Conservation (phyloP, 1,140 invertebrate species). For the Drosophila busckii region DNA sequence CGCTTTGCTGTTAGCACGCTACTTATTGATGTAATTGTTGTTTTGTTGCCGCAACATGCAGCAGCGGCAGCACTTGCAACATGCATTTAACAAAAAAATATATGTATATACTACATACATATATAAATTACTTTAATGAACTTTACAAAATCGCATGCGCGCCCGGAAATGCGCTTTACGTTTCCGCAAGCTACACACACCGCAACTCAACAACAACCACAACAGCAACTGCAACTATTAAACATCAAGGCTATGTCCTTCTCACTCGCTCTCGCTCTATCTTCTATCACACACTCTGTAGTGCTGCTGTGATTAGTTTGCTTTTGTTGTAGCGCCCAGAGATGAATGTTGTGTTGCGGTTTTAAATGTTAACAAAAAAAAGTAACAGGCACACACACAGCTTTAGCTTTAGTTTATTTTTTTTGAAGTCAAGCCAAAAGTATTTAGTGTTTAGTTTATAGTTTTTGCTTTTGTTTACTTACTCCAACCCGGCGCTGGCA, state of each 20-base stretch:
- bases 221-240: constrained; percentile 17
- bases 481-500: constrained; percentile 96
- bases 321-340: constrained; percentile 58
- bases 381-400: constrained; percentile 10
- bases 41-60: constrained; percentile 18
- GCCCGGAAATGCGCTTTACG: constrained; percentile 72
- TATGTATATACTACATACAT: too few species aligned
- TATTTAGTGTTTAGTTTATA: neutral
- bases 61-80: constrained; percentile 54
- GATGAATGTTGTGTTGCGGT: constrained; percentile 63
- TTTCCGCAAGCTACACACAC: constrained; percentile 42
- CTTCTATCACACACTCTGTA: neutral
- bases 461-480: constrained; percentile 79
- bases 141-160: constrained; percentile 74
- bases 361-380: constrained; percentile 31
- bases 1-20: constrained; percentile 30
- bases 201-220: constrained; percentile 46
- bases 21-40: constrained; percentile 74
- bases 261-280: too few species aligned
- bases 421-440: constrained; percentile 5
- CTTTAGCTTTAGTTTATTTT: constrained; percentile 23
- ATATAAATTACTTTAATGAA: constrained; percentile 78
- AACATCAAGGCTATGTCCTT: constrained; percentile 38
- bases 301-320: constrained; percentile 60
- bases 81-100: constrained; percentile 47